These are phyloP conservation scores for Lepidurus apus DNA, from an alignment of 1,140 invertebrate genomes.

Conservation along the genomic window DNA sequence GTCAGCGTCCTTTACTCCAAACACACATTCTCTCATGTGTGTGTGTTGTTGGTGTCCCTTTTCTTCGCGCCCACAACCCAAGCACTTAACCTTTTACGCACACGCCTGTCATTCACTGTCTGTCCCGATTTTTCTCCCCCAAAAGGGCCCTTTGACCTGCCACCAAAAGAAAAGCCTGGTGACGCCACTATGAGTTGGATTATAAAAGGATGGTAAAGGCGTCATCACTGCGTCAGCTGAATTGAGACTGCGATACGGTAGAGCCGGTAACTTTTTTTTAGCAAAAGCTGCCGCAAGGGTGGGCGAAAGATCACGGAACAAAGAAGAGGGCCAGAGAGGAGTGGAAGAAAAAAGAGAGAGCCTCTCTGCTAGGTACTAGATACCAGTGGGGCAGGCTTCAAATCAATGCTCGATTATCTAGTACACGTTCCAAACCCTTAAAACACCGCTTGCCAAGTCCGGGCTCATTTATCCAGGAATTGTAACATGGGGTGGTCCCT, in stretches of 20 bases:
- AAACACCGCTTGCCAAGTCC: not conserved
- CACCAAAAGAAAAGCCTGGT: not conserved
- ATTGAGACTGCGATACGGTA: too few relatives aligned
- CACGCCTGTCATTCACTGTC: slow-evolving; percentile 8
- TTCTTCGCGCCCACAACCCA: not conserved
- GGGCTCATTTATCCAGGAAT: too few relatives aligned
- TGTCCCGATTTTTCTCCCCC: not conserved
- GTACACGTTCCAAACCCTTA: not conserved
- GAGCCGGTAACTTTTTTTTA: not conserved
- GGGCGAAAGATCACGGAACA: not conserved
- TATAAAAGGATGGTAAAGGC: too few relatives aligned
- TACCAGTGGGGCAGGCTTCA: not conserved
- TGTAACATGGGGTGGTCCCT: too few relatives aligned
- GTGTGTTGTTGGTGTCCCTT: not conserved
- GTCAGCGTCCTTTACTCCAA: not conserved
- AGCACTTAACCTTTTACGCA: slow-evolving; percentile 12
- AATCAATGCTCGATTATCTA: slow-evolving; percentile 1
- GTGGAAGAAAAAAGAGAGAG: not conserved
- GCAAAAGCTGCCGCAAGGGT: not conserved
- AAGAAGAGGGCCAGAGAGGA: not conserved
- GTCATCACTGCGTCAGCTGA: too few relatives aligned
- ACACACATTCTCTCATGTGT: not conserved
- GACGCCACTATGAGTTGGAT: too few relatives aligned
- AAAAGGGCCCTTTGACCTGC: not conserved
- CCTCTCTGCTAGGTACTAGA: not conserved